Conservation (phyloP, 1,140 invertebrate species). For the Micrasema longulum region DNA sequence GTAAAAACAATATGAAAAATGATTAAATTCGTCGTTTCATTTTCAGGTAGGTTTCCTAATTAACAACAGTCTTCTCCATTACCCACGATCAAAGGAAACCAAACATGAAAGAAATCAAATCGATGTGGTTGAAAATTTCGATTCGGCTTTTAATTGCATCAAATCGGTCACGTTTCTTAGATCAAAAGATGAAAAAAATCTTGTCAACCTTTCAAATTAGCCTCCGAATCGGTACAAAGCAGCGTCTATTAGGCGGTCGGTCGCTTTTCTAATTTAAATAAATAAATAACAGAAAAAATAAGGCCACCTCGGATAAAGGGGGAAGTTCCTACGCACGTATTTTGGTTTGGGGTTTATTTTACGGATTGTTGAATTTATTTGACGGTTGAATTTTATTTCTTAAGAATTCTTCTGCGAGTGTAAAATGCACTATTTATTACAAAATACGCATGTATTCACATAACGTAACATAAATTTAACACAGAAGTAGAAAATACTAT, state of each 20-base stretch:
- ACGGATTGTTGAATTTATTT: too few relatives aligned
- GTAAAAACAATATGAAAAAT: too few relatives aligned
- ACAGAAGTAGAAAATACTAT: too few relatives aligned
- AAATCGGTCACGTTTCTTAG: constrained; percentile 22
- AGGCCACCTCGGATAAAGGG: not conserved
- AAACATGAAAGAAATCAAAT: constrained; percentile 18
- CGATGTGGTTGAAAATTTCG: too few relatives aligned
- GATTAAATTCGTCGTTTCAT: too few relatives aligned
- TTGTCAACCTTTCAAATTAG: constrained; percentile 23
- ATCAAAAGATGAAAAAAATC: constrained; percentile 19
- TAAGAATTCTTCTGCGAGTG: too few relatives aligned
- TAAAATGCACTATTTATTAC: too few relatives aligned
- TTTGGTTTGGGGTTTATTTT: not conserved
- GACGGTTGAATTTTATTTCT: too few relatives aligned
- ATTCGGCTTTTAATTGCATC: constrained; percentile 23
- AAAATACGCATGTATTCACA: too few relatives aligned
- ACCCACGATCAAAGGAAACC: constrained; percentile 10
- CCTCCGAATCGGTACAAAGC: constrained; percentile 8
- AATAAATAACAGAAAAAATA: constrained; percentile 14
- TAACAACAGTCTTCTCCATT: not conserved
- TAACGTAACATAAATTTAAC: too few relatives aligned
- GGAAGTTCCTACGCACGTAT: not conserved
- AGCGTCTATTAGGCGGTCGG: not conserved
- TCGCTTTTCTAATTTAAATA: not conserved
- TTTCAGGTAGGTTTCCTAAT: too few relatives aligned